Base-by-base conservation (phyloP, 2,888 invertebrate genomes). In the Steromphala cineraria region DNA sequence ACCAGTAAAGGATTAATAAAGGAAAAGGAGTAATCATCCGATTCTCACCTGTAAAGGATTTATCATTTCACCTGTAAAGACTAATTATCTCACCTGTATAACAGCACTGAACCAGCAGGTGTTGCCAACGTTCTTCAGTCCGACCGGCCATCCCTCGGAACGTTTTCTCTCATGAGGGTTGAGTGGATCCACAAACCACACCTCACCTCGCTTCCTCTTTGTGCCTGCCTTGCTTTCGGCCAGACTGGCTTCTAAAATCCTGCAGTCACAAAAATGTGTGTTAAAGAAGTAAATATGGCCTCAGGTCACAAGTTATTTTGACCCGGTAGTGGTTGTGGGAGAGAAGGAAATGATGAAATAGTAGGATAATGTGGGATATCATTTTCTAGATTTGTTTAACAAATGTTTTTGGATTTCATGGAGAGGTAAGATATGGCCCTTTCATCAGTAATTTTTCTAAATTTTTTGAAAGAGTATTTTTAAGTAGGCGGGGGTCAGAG, bases 61-160 rank as follows among this genome's bases (percentile, higher is more conserved):
- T 4, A 55, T 55, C 4, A 19, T 55, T 21, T 55, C 10, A 55
- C 4, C 8, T 3, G 2, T 7, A 19, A 21, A 2, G 19, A 36
- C 15, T 28, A 4, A 19, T 36, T 36, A 2, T 36, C 81, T 80
- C 82, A 93, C 93, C 91, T 94, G 94, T 79, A 94, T 94, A n/a
- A 94, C 94, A 82, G 94, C 94, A 88, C 94, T 94, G 85, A 94
- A 94, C 94, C 94, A 94, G 88, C 94, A 94, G 0, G 94, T 94
- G 81, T 94, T 94, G 75, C 94, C 94, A 8, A 94, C 94, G 90
- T 94, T 94, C 86, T 94, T 94, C 76, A 94, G 88, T 0, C 94
- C 94, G 10, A 94, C 94, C 13, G 94, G 94, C 91, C 93, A 93
- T 62, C 88, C 88, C 1, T 90, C 90, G 40, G 87, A 85, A 17